These are phyloP conservation scores for Drosophila rhopaloa DNA, from an alignment of 1,140 invertebrate genomes.

Conservation along the genomic window DNA sequence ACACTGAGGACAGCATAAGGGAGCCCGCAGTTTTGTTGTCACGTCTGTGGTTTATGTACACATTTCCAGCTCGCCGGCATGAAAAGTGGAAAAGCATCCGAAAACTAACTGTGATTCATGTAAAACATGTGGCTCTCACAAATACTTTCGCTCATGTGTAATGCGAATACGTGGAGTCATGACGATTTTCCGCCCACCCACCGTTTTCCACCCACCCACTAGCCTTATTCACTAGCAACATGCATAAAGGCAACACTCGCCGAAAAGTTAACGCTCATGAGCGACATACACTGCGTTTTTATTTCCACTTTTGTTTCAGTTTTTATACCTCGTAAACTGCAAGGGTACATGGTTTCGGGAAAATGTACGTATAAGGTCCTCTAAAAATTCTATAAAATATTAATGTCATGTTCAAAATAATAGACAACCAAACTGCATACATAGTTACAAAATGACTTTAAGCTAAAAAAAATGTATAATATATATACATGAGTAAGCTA, in stretches of 20 bases:
- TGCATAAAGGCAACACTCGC: conserved; percentile 34
- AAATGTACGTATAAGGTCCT: neutral
- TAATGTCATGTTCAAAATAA: neutral
- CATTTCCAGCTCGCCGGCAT: conserved; percentile 40
- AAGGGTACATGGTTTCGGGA: neutral
- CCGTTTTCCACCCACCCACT: neutral
- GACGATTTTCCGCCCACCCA: conserved; percentile 4
- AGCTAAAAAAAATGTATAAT: neutral
- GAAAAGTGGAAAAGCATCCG: conserved; percentile 42
- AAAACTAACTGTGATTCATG: conserved; percentile 58
- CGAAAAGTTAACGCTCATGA: conserved; percentile 50
- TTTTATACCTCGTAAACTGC: neutral
- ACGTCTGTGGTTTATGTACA: conserved; percentile 53
- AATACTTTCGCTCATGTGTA: conserved; percentile 45
- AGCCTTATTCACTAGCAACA: conserved; percentile 1
- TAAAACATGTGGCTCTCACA: conserved; percentile 47
- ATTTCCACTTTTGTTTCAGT: conserved; percentile 26
- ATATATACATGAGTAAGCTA: too few species aligned
- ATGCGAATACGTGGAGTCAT: conserved; percentile 38
- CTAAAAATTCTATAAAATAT: neutral
- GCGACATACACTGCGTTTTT: conserved; percentile 24
- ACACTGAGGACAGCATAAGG: conserved; percentile 6
- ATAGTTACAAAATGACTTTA: neutral
- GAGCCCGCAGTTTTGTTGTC: conserved; percentile 49
- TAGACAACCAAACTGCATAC: neutral